Evolutionary conservation across 2,113 vertebrate species (phyloP), one percentile per base, ranked within the genome.

Genomic region (Bos indicus): DNA sequence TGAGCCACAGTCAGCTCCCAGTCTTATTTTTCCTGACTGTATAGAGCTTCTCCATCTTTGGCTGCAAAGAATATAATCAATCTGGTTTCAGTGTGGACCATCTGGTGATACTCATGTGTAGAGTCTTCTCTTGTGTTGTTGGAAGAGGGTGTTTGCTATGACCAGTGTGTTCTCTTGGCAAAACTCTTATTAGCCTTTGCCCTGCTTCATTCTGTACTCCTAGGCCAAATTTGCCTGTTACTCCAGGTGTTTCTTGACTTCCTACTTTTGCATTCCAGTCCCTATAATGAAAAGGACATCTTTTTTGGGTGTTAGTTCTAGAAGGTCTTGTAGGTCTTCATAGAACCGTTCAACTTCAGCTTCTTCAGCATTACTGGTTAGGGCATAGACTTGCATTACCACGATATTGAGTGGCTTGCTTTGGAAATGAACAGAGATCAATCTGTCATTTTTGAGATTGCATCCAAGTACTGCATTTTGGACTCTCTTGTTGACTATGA

Each of bases 341-440:
- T 12, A 71, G n/a, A 71, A 71, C 19, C 0, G 0, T 40, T 71
- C 67, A 71, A 23, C 0, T 5, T 71, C 5, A 36, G 9, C 64
- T 71, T 71, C 10, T 71, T 71, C 9, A 40, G n/a, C n/a, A 36
- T 71, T 12, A 71, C 67, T 71, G n/a, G 5, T 71, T 10, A 40
- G 67, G n/a, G n/a, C n/a, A 40, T 71, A 71, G 67, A 12, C 67
- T 71, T 36, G 5, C 19, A 71, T 71, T 71, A 5, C 17, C 4
- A 0, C 1, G 1, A 23, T 23, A 71, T 12, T 71, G 67, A 36
- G 40, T 71, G 67, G n/a, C 19, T 71, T 71, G n/a, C 67, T 40
- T 36, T 71, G n/a, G n/a, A 71, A 71, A 71, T 6, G 17, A 36
- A 71, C n/a, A 71, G n/a, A 71, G 64, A 71, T 36, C 9, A 71